Percentiles rank a stretch among this genome's conserved stretches.
Conservation (phyloP, 1,140 invertebrate species). For the Drosophila truncata region DNA sequence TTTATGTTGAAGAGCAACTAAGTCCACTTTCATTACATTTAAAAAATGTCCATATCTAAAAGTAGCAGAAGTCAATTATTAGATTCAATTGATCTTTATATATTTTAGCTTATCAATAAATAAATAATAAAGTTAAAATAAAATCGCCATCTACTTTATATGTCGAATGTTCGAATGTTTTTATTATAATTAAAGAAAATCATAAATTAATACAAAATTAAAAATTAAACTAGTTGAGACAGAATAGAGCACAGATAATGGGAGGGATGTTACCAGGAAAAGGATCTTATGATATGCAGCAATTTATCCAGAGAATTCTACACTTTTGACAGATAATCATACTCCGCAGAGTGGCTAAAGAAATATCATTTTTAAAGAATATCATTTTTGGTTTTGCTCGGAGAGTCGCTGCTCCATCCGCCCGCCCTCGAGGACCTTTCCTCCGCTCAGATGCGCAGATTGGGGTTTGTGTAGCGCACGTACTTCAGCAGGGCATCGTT, state of each 20-base stretch:
- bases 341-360: conserved; percentile 24
- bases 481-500: conserved; percentile 93
- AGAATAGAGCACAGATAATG: conserved; percentile 44
- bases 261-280: conserved; percentile 58
- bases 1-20: too few relatives aligned
- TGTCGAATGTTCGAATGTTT: conserved; percentile 69
- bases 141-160: background rate
- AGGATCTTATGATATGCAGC: conserved; percentile 36
- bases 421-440: conserved; percentile 17
- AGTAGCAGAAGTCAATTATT: too few relatives aligned
- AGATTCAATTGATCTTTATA: too few relatives aligned
- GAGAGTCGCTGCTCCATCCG: conserved; percentile 52
- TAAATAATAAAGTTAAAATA: background rate
- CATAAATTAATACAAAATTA: conserved; percentile 83
- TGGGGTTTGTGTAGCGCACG: conserved; percentile 91
- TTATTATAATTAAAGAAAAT: conserved; percentile 77
- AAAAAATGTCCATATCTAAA: too few relatives aligned
- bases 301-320: conserved; percentile 35
- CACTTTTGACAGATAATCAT: conserved; percentile 22
- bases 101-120: too few relatives aligned
- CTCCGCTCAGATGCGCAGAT: conserved; percentile 87
- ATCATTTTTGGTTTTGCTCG: conserved; percentile 79
- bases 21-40: too few relatives aligned
- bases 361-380: conserved; percentile 46
- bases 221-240: conserved; percentile 72